Conservation (phyloP, 1,140 invertebrate genomes). For the Drosophila pandora region DNA sequence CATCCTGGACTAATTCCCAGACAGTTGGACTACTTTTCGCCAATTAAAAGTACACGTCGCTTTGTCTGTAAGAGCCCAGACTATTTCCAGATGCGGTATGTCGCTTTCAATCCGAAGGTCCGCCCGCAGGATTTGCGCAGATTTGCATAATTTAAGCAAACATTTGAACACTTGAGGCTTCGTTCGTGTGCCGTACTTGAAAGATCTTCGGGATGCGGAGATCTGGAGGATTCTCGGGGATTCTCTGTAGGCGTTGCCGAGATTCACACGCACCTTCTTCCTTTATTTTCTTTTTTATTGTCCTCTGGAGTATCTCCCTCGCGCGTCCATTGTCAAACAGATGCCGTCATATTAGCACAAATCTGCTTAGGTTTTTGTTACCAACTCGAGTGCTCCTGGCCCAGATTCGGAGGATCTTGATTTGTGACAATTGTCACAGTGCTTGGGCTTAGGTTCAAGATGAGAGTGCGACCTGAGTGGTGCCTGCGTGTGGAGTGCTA, state of each 20-base stretch:
- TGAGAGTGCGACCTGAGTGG: slow-evolving; percentile 19
- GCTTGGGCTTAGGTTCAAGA: slow-evolving; percentile 38
- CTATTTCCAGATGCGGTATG: slow-evolving; percentile 30
- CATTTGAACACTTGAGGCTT: slow-evolving; percentile 57
- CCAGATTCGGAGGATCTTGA: slow-evolving; percentile 61
- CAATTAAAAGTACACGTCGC: slow-evolving; percentile 68
- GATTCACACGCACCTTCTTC: slow-evolving; percentile 64
- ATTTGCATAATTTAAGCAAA: slow-evolving; percentile 79
- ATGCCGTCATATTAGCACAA: slow-evolving; percentile 81
- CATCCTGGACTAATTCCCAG: slow-evolving; percentile 63
- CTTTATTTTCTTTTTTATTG: background rate
- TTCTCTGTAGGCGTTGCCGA: slow-evolving; percentile 60
- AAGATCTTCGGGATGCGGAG: slow-evolving; percentile 16
- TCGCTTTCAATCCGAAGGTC: slow-evolving; percentile 41
- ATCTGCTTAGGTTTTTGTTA: slow-evolving; percentile 77
- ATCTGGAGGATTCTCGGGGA: slow-evolving; percentile 29
- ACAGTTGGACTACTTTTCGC: slow-evolving; percentile 60
- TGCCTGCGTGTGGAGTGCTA: slow-evolving; percentile 20
- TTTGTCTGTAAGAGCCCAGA: slow-evolving; percentile 50
- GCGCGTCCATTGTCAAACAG: slow-evolving; percentile 55
- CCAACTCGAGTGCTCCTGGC: slow-evolving; percentile 61
- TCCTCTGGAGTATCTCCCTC: slow-evolving; percentile 10
- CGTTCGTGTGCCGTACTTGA: slow-evolving; percentile 53
- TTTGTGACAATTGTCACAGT: slow-evolving; percentile 73
- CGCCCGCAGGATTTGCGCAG: slow-evolving; percentile 72